phyloP scores from a whole-genome alignment of 2,888 invertebrate species.

The Spodoptera littoralis region DNA sequence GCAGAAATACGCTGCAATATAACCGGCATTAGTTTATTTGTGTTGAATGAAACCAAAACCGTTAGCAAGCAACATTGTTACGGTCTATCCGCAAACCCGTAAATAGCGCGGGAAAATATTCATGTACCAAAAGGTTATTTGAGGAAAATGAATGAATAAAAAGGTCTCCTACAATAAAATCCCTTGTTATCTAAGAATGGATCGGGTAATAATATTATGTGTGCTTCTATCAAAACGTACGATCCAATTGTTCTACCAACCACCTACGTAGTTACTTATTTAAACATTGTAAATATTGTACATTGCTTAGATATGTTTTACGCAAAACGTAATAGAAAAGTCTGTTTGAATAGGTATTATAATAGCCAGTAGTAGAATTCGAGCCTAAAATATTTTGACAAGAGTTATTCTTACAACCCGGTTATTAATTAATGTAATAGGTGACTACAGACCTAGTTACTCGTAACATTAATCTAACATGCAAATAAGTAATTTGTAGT shows the following conservation, averaged over 20 bases:
- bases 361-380: conserved; percentile 3
- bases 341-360: too few relatives aligned
- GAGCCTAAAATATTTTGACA: conserved; percentile 15
- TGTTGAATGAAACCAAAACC: conserved; percentile 38
- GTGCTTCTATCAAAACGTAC: conserved; percentile 29
- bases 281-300: too few relatives aligned
- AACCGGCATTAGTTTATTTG: conserved; percentile 54
- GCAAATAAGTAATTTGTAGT: conserved; percentile 62
- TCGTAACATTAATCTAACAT: conserved; percentile 54
- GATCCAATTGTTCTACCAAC: too few relatives aligned
- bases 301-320: too few relatives aligned
- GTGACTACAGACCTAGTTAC: conserved; percentile 53
- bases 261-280: too few relatives aligned
- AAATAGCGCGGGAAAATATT: not conserved
- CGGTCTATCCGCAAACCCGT: not conserved
- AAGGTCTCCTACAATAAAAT: conserved; percentile 15
- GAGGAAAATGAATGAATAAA: conserved; percentile 9
- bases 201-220: conserved; percentile 19
- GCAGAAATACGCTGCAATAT: conserved; percentile 59
- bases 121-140: conserved; percentile 1
- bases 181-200: conserved; percentile 12
- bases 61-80: conserved; percentile 13
- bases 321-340: too few relatives aligned
- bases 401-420: conserved; percentile 20
- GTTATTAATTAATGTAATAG: conserved; percentile 48